Conservation (phyloP, 2,888 invertebrate genomes). For the Phanerotoma sp. region DNA sequence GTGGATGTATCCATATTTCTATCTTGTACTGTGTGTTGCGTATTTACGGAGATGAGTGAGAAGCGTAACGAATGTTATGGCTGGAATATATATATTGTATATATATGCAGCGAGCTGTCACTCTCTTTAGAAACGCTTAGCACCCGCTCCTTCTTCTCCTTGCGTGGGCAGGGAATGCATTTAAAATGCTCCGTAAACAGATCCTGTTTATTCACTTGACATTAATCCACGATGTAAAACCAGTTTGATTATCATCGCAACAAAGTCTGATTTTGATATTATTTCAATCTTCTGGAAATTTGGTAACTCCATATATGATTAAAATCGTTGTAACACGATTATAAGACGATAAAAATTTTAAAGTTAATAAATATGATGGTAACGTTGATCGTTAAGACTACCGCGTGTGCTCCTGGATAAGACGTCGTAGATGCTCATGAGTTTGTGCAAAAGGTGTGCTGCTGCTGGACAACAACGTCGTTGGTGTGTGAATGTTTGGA, state of each 20-base stretch:
- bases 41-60: slow-evolving; percentile 3
- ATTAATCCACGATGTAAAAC: slow-evolving; percentile 21
- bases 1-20: no score
- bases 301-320: not conserved
- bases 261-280: slow-evolving; percentile 1
- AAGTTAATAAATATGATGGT: no score
- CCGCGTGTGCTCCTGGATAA: not conserved
- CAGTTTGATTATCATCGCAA: slow-evolving; percentile 19
- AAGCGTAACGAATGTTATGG: slow-evolving; percentile 23
- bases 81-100: no score
- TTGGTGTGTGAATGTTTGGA: slow-evolving; percentile 14
- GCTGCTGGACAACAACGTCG: not conserved
- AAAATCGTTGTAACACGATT: not conserved
- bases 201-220: slow-evolving; percentile 11
- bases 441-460: not conserved
- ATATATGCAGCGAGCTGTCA: slow-evolving; percentile 26
- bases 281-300: not conserved
- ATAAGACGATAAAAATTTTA: not conserved
- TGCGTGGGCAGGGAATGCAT: slow-evolving; percentile 1
- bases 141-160: slow-evolving; percentile 15
- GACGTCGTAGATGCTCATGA: not conserved
- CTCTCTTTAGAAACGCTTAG: slow-evolving; percentile 34
- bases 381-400: not conserved
- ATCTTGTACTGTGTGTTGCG: no score
- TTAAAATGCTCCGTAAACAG: slow-evolving; percentile 2